A percentile compares a stretch with the other conserved stretches of the same genome.
These are phyloP conservation scores for Drosophila parvula DNA, from an alignment of 1,140 invertebrate genomes.

Conservation along the genomic window DNA sequence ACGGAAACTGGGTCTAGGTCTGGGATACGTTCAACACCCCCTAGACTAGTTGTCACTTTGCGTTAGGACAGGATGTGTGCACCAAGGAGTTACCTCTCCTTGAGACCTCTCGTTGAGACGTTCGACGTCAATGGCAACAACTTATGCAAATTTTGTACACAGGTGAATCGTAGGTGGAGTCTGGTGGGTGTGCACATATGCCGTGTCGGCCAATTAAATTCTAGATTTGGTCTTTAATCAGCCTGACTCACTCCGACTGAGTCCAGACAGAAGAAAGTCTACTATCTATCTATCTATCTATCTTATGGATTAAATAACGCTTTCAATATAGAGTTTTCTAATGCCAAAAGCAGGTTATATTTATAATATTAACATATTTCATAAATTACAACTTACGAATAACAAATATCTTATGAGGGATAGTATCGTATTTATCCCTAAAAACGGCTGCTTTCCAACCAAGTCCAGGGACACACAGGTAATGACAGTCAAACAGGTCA, in stretches of 20 bases:
- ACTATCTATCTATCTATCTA: no score
- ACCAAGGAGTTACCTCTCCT: not conserved
- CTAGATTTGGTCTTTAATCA: not conserved
- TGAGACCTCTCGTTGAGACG: not conserved
- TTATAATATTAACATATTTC: conserved; percentile 5
- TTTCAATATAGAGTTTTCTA: not conserved
- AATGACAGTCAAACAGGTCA: not conserved
- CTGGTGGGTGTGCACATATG: not conserved
- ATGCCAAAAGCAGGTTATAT: not conserved
- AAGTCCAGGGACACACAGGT: not conserved
- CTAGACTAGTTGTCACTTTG: conserved; percentile 9
- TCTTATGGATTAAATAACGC: not conserved
- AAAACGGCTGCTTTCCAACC: not conserved
- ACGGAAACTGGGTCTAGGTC: conserved; percentile 8
- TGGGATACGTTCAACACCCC: not conserved
- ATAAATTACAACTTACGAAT: conserved; percentile 1
- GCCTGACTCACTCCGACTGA: not conserved
- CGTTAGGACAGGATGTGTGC: conserved; percentile 4
- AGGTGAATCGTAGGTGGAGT: not conserved
- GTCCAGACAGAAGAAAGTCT: not conserved
- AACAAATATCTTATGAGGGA: not conserved
- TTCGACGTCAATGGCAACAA: not conserved
- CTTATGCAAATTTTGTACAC: conserved; percentile 1
- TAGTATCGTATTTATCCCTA: not conserved
- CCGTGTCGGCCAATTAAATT: conserved; percentile 3